A percentile compares a stretch with the other conserved stretches of the same genome.
Evolutionary conservation across 2,888 invertebrate genomes (phyloP).

Genomic region (Empis stercorea): DNA sequence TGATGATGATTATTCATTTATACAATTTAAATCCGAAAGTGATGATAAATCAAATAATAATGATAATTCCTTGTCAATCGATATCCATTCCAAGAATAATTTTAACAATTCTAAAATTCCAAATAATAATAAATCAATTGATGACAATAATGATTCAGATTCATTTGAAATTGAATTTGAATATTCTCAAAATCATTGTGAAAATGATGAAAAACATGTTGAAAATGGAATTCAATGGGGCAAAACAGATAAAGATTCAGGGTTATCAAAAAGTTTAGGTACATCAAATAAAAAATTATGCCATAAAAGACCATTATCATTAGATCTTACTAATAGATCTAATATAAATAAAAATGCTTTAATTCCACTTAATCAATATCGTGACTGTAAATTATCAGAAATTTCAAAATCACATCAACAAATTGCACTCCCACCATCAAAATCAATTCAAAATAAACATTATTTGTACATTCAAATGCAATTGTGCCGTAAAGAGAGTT

Average conservation of each 20-base stretch:
- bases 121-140: constrained; percentile 13
- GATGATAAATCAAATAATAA: constrained; percentile 14
- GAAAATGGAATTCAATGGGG: constrained; percentile 5
- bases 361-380: no score
- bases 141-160: constrained; percentile 29
- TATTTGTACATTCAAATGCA: constrained; percentile 98
- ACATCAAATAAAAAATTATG: constrained; percentile 2
- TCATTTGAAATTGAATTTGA: constrained; percentile 36
- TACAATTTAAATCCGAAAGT: constrained; percentile 30
- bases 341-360: no score
- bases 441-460: constrained; percentile 37
- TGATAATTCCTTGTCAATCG: constrained; percentile 22
- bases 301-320: constrained; percentile 28
- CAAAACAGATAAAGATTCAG: neutral
- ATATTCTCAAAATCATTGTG: constrained; percentile 16
- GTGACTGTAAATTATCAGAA: neutral
- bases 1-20: constrained; percentile 28
- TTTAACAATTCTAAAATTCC: constrained; percentile 1
- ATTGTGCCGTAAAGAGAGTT: constrained; percentile 73
- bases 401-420: neutral
- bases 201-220: constrained; percentile 14
- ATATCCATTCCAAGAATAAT: constrained; percentile 24
- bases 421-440: neutral
- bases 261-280: constrained; percentile 1
- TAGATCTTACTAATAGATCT: constrained; percentile 21